These are phyloP conservation scores for Aphodius granarius DNA, from an alignment of 2,888 invertebrate genomes.

Conservation along the genomic window DNA sequence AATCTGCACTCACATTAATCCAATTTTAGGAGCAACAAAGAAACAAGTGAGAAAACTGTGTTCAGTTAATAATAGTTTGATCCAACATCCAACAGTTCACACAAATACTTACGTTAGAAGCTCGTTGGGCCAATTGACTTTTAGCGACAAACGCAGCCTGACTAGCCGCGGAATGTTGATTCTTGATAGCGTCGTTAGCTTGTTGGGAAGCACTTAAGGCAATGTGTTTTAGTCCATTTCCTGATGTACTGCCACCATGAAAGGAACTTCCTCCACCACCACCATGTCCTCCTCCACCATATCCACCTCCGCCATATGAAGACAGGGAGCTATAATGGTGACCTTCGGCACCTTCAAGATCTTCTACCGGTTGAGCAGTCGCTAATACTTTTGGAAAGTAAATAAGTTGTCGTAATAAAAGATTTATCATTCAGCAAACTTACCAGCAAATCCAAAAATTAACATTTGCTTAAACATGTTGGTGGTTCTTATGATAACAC, in stretches of 20 bases:
- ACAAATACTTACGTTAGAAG: constrained; percentile 7
- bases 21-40: no score
- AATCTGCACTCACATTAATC: no score
- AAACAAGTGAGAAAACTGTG: no score
- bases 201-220: constrained; percentile 16
- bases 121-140: constrained; percentile 12
- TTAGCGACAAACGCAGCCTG: constrained; percentile 18
- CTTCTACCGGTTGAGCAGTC: neutral
- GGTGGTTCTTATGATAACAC: neutral
- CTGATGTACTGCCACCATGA: constrained; percentile 6
- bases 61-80: neutral
- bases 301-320: constrained; percentile 9
- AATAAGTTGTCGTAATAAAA: no score
- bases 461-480: neutral
- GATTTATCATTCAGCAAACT: neutral
- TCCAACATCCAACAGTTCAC: neutral
- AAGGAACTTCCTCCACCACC: constrained; percentile 3
- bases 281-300: constrained; percentile 11
- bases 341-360: constrained; percentile 31
- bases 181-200: constrained; percentile 18
- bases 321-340: constrained; percentile 25
- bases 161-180: constrained; percentile 16
- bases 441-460: neutral
- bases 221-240: constrained; percentile 15
- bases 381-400: neutral